Percentiles rank a stretch among this genome's conserved stretches.
phyloP scores from a whole-genome alignment of 1,140 invertebrate species.

The Vanessa atalanta region DNA sequence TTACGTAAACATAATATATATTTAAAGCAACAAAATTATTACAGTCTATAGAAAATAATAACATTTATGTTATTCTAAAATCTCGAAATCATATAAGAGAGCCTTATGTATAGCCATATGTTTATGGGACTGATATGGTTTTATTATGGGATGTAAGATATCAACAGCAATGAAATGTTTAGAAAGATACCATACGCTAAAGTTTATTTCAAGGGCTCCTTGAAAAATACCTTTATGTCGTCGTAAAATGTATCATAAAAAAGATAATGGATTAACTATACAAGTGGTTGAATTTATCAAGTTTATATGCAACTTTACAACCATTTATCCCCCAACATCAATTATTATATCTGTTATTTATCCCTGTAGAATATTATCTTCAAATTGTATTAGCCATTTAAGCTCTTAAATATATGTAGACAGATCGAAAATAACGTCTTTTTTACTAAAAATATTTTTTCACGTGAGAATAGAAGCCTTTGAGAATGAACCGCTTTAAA shows the following conservation, averaged over 20 bases:
- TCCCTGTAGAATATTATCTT: too few relatives aligned
- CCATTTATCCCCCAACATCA: not conserved
- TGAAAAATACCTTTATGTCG: constrained; percentile 1
- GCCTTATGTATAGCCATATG: not conserved
- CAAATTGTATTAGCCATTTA: too few relatives aligned
- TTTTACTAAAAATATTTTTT: too few relatives aligned
- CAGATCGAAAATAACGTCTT: too few relatives aligned
- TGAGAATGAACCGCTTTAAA: too few relatives aligned
- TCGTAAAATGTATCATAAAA: constrained; percentile 7
- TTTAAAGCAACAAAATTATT: too few relatives aligned
- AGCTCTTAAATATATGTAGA: too few relatives aligned
- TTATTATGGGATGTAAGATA: not conserved
- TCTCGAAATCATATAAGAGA: not conserved
- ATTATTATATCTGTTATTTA: not conserved
- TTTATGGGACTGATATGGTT: constrained; percentile 4
- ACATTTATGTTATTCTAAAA: too few relatives aligned
- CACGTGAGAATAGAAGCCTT: too few relatives aligned
- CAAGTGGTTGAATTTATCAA: constrained; percentile 1
- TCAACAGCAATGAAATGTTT: constrained; percentile 1
- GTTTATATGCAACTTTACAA: not conserved
- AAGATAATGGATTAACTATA: constrained; percentile 5
- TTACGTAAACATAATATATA: too few relatives aligned
- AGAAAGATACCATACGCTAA: not conserved
- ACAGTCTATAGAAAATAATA: too few relatives aligned
- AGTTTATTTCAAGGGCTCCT: not conserved